Percentiles rank a stretch among this genome's conserved stretches.
Evolutionary conservation across 1,140 invertebrate genomes (phyloP).

Genomic region (Dinoponera quadriceps): DNA sequence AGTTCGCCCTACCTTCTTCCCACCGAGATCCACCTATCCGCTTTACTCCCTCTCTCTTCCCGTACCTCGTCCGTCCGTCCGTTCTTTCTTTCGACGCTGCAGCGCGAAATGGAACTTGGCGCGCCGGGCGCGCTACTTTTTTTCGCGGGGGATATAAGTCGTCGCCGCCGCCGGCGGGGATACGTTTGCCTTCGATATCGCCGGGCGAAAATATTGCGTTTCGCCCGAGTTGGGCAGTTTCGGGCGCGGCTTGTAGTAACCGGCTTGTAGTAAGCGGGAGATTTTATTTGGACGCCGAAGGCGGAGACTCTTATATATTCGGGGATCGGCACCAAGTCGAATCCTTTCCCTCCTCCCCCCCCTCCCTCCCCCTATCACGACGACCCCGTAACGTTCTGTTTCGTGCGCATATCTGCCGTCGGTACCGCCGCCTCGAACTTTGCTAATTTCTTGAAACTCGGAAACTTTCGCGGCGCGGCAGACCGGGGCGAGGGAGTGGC

Average conservation of each 20-base stretch:
- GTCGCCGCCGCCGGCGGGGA: not conserved
- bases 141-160: not conserved
- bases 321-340: conserved; percentile 56
- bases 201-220: conserved; percentile 54
- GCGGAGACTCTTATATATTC: conserved; percentile 65
- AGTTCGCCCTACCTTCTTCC: conserved; percentile 17
- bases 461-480: conserved; percentile 60
- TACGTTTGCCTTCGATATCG: conserved; percentile 22
- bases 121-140: not conserved
- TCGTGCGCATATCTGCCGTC: conserved; percentile 47
- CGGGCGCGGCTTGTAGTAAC: not conserved
- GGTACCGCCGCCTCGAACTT: conserved; percentile 63
- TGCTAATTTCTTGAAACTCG: conserved; percentile 74
- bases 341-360: not conserved
- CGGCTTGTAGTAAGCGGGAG: conserved; percentile 34
- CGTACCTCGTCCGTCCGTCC: no score
- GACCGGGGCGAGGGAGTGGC: no score
- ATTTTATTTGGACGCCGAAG: conserved; percentile 64
- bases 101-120: not conserved
- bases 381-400: not conserved
- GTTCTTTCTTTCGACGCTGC: conserved; percentile 6
- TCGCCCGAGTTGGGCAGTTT: conserved; percentile 27
- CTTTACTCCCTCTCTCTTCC: not conserved
- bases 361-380: no score
- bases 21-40: no score